Conservation (phyloP, 2,888 invertebrate species). For the Pherbina coryleti region DNA sequence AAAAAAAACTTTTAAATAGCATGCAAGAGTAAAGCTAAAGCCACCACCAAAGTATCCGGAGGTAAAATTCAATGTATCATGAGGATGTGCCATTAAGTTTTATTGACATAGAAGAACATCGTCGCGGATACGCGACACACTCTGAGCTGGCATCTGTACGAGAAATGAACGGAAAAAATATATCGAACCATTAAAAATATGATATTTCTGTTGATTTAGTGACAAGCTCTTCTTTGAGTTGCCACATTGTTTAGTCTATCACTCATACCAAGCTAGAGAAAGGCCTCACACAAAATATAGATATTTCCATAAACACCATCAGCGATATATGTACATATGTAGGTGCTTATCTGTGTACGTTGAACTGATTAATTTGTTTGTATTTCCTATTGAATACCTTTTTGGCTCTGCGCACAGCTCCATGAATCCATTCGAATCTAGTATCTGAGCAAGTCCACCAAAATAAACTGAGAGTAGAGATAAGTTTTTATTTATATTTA, state of each 20-base stretch:
- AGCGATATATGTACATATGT: background rate
- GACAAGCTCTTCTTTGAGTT: background rate
- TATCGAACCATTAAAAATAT: background rate
- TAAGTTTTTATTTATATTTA: constrained; percentile 13
- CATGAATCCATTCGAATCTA: background rate
- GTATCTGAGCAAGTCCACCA: background rate
- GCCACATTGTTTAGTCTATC: no score
- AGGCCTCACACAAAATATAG: background rate
- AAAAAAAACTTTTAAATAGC: background rate
- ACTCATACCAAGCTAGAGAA: background rate
- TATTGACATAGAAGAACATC: background rate
- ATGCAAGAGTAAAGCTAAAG: no score
- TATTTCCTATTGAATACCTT: constrained; percentile 35
- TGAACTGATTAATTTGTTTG: constrained; percentile 39
- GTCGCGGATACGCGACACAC: background rate
- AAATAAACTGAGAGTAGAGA: background rate
- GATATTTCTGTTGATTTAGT: constrained; percentile 1
- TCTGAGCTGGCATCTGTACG: background rate
- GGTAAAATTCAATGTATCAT: background rate
- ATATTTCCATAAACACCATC: background rate
- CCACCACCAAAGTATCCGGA: background rate
- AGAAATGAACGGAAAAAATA: background rate
- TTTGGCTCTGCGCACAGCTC: background rate
- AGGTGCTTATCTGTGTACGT: background rate
- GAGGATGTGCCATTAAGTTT: background rate